Evolutionary conservation across 2,797 vertebrate species (phyloP).

Genomic region (Pangasius larnaudii): DNA sequence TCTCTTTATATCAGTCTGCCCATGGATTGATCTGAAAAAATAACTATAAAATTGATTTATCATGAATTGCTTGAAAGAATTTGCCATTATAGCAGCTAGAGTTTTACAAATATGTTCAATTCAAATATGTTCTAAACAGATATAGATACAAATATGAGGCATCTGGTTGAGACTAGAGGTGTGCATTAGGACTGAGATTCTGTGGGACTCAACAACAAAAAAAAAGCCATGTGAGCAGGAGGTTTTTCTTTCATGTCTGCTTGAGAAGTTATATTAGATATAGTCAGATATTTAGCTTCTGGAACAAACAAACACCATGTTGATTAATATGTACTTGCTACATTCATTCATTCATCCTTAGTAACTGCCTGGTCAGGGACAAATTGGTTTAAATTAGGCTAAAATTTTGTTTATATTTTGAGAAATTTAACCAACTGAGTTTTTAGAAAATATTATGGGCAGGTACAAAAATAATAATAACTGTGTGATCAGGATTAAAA

Average conservation of each 20-base stretch:
- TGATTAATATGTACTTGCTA: neutral
- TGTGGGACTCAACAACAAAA: neutral
- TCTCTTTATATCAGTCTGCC: neutral
- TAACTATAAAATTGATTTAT: neutral
- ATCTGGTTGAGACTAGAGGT: neutral
- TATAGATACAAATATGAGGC: neutral
- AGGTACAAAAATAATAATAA: too few relatives aligned
- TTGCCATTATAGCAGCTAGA: neutral
- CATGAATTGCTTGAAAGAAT: neutral
- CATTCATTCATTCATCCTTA: neutral
- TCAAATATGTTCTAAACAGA: too few relatives aligned
- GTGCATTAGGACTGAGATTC: neutral
- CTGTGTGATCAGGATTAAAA: too few relatives aligned
- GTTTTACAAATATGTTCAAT: neutral
- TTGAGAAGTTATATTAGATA: neutral
- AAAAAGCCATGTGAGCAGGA: too few relatives aligned
- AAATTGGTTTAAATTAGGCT: neutral
- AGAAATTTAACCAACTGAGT: neutral
- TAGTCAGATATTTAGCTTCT: neutral
- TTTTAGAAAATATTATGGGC: neutral
- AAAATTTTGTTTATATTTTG: neutral
- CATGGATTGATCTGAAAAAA: neutral
- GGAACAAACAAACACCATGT: neutral
- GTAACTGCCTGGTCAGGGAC: neutral
- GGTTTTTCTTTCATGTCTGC: neutral